Conservation (phyloP, 2,113 vertebrate species). For the Psammodynastes pulverulentus region DNA sequence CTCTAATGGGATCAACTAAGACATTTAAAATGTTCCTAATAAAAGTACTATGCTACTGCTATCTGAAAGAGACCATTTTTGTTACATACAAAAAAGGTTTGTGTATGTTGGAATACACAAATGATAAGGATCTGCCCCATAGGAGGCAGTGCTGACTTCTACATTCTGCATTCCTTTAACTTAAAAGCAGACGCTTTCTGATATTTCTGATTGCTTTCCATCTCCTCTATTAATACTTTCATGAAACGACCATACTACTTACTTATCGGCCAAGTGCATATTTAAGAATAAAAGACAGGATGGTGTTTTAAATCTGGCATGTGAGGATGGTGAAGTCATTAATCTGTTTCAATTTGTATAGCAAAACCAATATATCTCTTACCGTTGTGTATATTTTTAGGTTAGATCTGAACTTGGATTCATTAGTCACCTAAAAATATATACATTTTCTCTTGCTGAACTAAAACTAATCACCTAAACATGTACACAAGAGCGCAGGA, state of each 20-base stretch:
- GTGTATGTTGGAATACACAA: neutral
- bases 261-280: neutral
- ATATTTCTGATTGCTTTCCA: neutral
- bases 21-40: neutral
- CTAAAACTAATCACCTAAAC: neutral
- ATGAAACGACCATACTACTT: neutral
- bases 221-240: neutral
- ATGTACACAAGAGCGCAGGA: neutral
- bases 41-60: neutral
- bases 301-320: neutral
- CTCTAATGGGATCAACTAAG: neutral
- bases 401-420: neutral
- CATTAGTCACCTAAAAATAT: too few relatives aligned
- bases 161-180: neutral
- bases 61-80: neutral
- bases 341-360: neutral
- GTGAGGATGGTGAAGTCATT: neutral
- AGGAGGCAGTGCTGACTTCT: constrained; percentile 16
- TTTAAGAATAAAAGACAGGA: neutral
- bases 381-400: neutral
- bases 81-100: neutral
- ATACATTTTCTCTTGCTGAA: too few relatives aligned
- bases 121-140: neutral
- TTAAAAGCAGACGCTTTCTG: neutral
- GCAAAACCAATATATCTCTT: neutral